A percentile compares a stretch with the other conserved stretches of the same genome.
Conservation (phyloP, 2,888 invertebrate genomes). For the Allolobophora icterica region DNA sequence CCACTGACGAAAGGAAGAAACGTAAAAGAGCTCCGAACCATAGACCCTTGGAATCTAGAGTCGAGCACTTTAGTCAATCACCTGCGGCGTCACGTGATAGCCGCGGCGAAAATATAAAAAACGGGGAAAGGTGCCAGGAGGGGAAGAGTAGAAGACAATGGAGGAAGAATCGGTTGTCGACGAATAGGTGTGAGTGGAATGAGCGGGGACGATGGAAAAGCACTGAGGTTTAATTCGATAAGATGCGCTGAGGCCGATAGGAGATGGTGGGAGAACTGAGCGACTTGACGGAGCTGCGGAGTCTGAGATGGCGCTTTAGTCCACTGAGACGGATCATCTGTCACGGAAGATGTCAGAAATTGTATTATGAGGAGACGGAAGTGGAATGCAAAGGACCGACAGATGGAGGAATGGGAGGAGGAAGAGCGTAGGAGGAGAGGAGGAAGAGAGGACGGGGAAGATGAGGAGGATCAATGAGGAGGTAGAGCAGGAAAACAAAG, state of each 20-base stretch:
- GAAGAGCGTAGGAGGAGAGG: background rate
- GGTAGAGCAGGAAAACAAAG: too few species aligned
- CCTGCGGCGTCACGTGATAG: background rate
- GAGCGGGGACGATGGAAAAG: background rate
- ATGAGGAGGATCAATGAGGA: background rate
- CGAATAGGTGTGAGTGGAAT: background rate
- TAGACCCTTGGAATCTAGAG: background rate
- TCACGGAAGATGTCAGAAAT: constrained; percentile 11
- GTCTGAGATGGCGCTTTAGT: background rate
- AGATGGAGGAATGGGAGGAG: background rate
- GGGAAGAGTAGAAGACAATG: background rate
- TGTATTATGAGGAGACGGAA: background rate
- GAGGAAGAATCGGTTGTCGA: background rate
- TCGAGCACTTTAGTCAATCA: background rate
- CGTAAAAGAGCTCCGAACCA: background rate
- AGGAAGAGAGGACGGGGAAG: background rate
- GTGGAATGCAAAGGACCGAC: background rate
- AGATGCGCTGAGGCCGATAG: background rate
- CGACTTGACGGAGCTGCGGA: background rate
- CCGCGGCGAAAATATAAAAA: background rate
- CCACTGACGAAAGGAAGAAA: background rate
- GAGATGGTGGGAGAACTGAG: background rate
- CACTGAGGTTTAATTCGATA: constrained; percentile 3
- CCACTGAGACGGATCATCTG: background rate
- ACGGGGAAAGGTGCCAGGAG: background rate